These are phyloP conservation scores for Gorsachius magnificus DNA, from an alignment of 2,797 vertebrate genomes.

Conservation along the genomic window DNA sequence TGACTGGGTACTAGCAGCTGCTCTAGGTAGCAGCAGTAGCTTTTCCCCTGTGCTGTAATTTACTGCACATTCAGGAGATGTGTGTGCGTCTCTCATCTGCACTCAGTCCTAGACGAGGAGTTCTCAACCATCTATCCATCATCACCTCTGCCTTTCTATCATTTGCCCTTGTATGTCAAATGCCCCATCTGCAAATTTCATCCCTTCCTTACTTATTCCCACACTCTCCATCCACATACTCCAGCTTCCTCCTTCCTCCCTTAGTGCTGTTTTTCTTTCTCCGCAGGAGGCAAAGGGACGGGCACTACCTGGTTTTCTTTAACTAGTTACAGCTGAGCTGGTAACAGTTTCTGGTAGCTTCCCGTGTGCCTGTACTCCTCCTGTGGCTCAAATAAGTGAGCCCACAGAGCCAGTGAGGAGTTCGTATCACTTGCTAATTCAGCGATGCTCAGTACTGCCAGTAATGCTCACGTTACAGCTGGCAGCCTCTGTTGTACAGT, in stretches of 20 bases:
- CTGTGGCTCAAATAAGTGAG: background rate
- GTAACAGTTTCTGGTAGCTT: background rate
- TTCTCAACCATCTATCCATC: background rate
- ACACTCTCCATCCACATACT: background rate
- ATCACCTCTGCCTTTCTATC: background rate
- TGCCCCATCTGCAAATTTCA: background rate
- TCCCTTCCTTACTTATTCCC: background rate
- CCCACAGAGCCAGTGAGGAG: background rate
- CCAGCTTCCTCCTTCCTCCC: background rate
- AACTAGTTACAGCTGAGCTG: background rate
- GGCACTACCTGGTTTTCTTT: background rate
- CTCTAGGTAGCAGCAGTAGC: background rate
- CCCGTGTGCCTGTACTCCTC: background rate
- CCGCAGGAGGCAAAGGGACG: background rate
- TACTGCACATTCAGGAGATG: rapidly evolving
- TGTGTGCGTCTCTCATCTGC: background rate
- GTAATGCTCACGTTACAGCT: rapidly evolving
- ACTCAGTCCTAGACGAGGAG: background rate
- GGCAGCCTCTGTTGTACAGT: background rate
- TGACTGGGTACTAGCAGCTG: background rate
- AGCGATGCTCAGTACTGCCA: background rate
- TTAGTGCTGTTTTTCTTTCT: background rate
- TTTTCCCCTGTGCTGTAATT: background rate
- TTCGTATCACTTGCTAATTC: background rate
- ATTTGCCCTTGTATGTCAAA: background rate